Evolutionary conservation across 1,140 invertebrate species (phyloP).

Genomic region (Pogonomyrmex barbatus): DNA sequence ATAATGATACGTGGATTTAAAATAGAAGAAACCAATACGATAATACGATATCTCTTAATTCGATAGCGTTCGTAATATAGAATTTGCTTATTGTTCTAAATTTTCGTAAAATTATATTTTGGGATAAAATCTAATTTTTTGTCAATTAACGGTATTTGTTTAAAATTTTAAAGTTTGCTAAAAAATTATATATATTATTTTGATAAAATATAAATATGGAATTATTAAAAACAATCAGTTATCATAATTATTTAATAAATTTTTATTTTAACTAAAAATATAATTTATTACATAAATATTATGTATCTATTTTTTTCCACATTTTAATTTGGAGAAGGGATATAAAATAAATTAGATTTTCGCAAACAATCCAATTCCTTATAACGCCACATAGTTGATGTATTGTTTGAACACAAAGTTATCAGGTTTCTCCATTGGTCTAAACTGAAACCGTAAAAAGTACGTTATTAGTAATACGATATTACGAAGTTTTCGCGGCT

Average conservation of each 20-base stretch:
- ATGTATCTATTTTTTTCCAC: not conserved
- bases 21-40: constrained; percentile 28
- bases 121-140: not conserved
- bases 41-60: constrained; percentile 11
- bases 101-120: constrained; percentile 17
- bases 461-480: constrained; percentile 74
- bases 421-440: constrained; percentile 79
- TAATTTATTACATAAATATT: constrained; percentile 3
- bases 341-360: constrained; percentile 7
- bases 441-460: constrained; percentile 80
- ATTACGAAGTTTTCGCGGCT: constrained; percentile 48
- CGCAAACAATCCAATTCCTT: not conserved
- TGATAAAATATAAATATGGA: not conserved
- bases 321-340: not conserved
- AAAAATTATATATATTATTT: not conserved
- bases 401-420: constrained; percentile 74
- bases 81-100: constrained; percentile 10
- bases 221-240: not conserved
- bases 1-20: constrained; percentile 26
- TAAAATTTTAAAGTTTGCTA: not conserved
- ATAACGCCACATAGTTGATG: not conserved
- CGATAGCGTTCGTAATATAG: constrained; percentile 11
- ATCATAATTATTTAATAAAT: not conserved
- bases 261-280: not conserved
- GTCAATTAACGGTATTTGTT: not conserved